phyloP scores from a whole-genome alignment of 23 tunicate species.

The Ascidia mentula region DNA sequence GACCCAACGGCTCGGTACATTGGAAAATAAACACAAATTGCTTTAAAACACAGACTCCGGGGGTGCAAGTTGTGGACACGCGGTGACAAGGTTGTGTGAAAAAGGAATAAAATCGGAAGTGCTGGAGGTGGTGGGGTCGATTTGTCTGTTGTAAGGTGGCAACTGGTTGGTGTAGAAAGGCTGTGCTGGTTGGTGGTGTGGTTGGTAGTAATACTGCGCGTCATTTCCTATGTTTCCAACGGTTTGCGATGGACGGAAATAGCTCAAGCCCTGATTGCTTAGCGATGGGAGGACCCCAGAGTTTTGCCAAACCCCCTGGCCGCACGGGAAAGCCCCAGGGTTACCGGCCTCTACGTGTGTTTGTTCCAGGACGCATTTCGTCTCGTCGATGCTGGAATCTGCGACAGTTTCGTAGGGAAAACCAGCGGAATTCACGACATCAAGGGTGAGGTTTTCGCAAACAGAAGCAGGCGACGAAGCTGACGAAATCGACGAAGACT shows the following conservation, averaged over 20 bases:
- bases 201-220: not conserved
- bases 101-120: not conserved
- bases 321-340: not conserved
- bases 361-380: not conserved
- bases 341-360: not conserved
- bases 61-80: not conserved
- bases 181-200: slow-evolving; percentile 1
- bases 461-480: slow-evolving; percentile 11
- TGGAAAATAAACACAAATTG: not conserved
- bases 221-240: not conserved
- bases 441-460: not conserved
- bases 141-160: not conserved
- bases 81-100: slow-evolving; percentile 1
- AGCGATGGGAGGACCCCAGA: not conserved
- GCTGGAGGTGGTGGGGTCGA: not conserved
- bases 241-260: not conserved
- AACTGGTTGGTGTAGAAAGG: not conserved
- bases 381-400: not conserved
- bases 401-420: not conserved
- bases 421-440: not conserved
- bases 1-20: no score
- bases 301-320: not conserved
- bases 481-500: not conserved
- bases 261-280: not conserved
- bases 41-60: not conserved